Evolutionary conservation across 2,888 invertebrate species (phyloP), one percentile per base, ranked within the genome.

Genomic region (Campoletis raptor): DNA sequence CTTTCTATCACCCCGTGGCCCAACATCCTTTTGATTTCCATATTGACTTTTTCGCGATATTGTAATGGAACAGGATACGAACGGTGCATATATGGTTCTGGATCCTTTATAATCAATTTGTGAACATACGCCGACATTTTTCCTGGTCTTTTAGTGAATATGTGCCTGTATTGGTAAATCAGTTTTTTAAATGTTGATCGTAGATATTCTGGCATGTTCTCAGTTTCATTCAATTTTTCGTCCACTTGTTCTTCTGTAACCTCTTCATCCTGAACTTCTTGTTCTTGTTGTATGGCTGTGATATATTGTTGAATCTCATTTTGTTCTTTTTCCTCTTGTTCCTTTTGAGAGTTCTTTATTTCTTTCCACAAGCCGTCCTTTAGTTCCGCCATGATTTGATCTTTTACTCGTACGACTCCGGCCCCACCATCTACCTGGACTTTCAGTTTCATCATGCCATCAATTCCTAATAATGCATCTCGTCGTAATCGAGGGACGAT

Each of bases 51-150:
- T 0, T 78, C 72, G 0, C 78, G 21, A 3, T 81, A 73, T 2
- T 54, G 66, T 4, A 74, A 52, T 10, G 74, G 73, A 5, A 81
- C 66, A 0, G 74, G 81, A 5, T 81, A 81, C 6, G 81, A 72
- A 0, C 73, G 18, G 0, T 66, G 72, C 37, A 72, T 64, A 15
- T 61, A 77, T 4, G 77, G 64, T 2, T 77, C 21, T 2, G 54
- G 69, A 18, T 76, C 48, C 0, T 69, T 77, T 1, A 82, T 2
- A 0, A 30, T n/a, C 9, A 82, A 57, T 7, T 10, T 30, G 37
- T 82, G 70, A 0, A 18, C 21, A 18, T 83, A 77, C 0, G 61
- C 70, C 0, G 9, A 6, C 37, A 83, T 61, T 2, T 52, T 15
- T 0, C 77, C 70, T 0, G 82, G 70, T 0, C 24, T 37, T 5